These are phyloP conservation scores for Phortica magna DNA, from an alignment of 2,888 invertebrate species.

Conservation along the genomic window DNA sequence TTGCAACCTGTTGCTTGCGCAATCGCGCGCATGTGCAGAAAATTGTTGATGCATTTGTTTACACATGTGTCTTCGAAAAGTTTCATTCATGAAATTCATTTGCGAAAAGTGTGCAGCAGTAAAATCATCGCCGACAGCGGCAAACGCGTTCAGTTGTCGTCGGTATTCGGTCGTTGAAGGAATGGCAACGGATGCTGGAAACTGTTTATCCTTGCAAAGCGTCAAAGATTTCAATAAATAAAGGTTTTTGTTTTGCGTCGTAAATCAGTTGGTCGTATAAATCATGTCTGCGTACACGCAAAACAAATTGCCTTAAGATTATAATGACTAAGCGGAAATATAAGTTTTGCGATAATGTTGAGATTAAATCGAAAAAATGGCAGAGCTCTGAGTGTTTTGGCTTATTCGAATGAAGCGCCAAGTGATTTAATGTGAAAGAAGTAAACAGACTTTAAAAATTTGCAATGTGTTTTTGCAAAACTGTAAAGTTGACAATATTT, in stretches of 20 bases:
- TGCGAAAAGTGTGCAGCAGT: neutral
- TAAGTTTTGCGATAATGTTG: neutral
- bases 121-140: neutral
- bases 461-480: neutral
- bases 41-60: neutral
- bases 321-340: no score
- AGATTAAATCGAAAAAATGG: neutral
- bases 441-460: neutral
- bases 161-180: neutral
- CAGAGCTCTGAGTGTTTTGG: neutral
- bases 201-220: neutral
- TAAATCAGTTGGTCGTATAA: neutral
- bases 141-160: neutral
- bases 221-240: neutral
- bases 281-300: neutral
- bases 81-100: neutral
- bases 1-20: neutral
- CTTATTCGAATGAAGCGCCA: neutral
- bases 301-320: no score
- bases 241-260: neutral
- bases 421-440: neutral
- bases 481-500: neutral
- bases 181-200: constrained; percentile 1
- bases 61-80: neutral
- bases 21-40: neutral